Base-by-base conservation (phyloP, 2,113 vertebrate genomes). In the Eptesicus fuscus region DNA sequence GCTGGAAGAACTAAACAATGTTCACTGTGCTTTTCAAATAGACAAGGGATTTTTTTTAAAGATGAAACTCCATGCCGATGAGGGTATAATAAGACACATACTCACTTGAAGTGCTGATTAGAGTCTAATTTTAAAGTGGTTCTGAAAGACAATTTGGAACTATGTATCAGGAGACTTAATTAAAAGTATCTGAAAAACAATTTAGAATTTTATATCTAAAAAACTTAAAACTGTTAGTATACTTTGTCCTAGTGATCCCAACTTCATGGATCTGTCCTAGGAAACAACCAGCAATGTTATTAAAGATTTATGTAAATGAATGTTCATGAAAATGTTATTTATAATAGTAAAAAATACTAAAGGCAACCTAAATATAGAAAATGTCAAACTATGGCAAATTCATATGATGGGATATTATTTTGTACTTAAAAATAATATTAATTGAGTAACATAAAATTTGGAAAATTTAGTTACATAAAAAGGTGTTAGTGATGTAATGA, bases 241-340 rank as follows among this genome's bases (percentile, higher is more conserved):
- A 53, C 28, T 77, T 73, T 80, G 59, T 93, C 76, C 79, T 71
- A 70, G 65, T 70, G 76, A 87, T 92, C 91, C 56, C 42, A 44
- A 56, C 40, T 91, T 94, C 79, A 86, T 37, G 73, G 73, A 35
- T 63, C 69, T 89, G 69, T 74, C 87, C 63, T 83, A 80, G 65
- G 73, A 97, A 92, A 90, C 18, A 92, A 79, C 91, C 42, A 88
- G 42, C 42, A 83, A 76, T 51, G 42, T 82, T 95, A 87, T 67
- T 96, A 83, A 95, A 95, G 56, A 63, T 77, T 83, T 80, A 90
- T n/a, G 22, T 59, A 51, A 83, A 79, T 74, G 20, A 88, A 20
- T 89, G 22, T 37, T 85, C 37, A 30, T 73, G 53, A 83, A 96
- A 94, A 85, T 93, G 20, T 85, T 78, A 63, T 7, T 93, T 74